Base-by-base conservation (phyloP, 1,140 invertebrate genomes). In the Epicauta chinensis region DNA sequence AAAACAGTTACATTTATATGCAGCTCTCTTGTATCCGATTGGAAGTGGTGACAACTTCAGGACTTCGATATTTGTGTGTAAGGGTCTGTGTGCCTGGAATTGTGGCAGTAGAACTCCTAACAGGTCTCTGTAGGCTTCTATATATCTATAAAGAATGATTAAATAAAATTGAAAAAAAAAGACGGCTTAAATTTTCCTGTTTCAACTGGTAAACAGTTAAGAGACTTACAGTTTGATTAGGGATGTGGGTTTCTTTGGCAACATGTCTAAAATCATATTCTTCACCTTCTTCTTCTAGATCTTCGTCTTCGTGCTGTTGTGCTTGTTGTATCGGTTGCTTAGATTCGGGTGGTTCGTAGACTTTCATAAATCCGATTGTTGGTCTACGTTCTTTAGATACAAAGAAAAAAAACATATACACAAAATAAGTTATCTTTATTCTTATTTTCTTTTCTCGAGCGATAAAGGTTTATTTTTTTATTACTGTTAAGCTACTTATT, bases 21-120 rank as follows among this genome's bases (percentile, higher is more conserved):
- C 86, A 89, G 76, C 85, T 88, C 75, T 89, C 86, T 71, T 89
- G 86, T 72, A 89, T 86, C 60, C 84, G 79, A 75, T 87, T 87
- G 37, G 86, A 87, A 39, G 86, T 86, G 56, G 86, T 88, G 52
- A 89, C 84, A 43, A 89, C 83, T 72, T 88, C 86, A 34, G 84
- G 86, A 53, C 35, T 75, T 68, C 64, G 60, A 47, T 69, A 69
- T 56, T 71, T 70, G 56, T 71, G 67, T 53, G 64, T 63, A 37
- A 69, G 59, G 23, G 66, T 66, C 49, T 75, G 75, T 41, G 75
- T 71, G 52, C 75, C 74, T 35, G 71, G 70, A 53, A 73, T 70
- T 30, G 69, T 66, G 2, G 72, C 72, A 42, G 76, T 77, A 44
- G 75, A 74, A 31, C 77, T 75, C 6, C 80, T 77, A 53, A 77